phyloP scores from a whole-genome alignment of 2,797 vertebrate genomes.

The Gobio occitaniae region DNA sequence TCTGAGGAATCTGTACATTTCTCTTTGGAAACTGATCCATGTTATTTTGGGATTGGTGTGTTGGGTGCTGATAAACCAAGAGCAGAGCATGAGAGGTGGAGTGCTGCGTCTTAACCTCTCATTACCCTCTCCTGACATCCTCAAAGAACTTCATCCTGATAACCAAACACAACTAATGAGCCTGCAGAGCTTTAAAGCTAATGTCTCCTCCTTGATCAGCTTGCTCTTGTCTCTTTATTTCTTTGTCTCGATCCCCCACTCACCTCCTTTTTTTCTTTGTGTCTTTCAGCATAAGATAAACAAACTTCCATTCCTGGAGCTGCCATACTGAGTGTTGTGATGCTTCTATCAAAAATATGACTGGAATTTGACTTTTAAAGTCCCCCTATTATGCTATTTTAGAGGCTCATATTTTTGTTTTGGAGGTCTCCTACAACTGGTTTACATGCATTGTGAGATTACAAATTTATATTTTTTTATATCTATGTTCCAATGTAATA shows the following conservation, averaged over 20 bases:
- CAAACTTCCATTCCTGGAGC: background rate
- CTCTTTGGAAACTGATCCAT: slow-evolving; percentile 9
- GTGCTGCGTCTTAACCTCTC: slow-evolving; percentile 45
- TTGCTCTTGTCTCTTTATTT: slow-evolving; percentile 29
- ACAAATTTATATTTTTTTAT: no score
- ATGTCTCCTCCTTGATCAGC: slow-evolving; percentile 30
- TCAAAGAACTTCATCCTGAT: slow-evolving; percentile 44
- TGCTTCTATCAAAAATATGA: background rate
- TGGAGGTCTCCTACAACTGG: no score
- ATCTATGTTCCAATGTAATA: no score
- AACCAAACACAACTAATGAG: slow-evolving; percentile 47
- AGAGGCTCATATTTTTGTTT: no score
- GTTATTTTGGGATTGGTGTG: background rate
- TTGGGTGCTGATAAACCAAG: slow-evolving; percentile 25
- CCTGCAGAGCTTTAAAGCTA: slow-evolving; percentile 32
- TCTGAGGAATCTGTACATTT: background rate
- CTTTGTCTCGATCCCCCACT: slow-evolving; percentile 2
- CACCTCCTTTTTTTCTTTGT: background rate
- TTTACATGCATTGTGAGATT: no score
- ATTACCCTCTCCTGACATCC: slow-evolving; percentile 41
- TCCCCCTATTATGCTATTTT: no score
- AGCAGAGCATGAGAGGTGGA: slow-evolving; percentile 18
- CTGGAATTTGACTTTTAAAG: background rate
- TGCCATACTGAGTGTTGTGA: background rate
- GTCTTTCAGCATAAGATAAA: slow-evolving; percentile 8